Conservation (phyloP, 2,797 vertebrate genomes). For the Garrulus glandarius region DNA sequence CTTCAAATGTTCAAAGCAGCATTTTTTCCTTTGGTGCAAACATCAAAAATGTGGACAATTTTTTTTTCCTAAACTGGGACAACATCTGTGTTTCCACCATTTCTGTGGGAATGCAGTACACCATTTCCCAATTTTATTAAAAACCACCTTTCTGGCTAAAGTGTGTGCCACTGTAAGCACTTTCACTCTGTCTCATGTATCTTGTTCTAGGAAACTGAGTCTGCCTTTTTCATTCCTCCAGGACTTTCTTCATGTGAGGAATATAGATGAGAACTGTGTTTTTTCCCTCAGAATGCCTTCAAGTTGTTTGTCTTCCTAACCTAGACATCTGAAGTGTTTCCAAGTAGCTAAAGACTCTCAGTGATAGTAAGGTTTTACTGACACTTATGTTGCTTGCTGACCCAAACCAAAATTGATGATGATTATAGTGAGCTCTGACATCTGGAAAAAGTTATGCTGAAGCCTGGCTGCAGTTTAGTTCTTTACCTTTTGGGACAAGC, state of each 20-base stretch:
- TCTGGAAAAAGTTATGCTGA: constrained; percentile 25
- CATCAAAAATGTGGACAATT: constrained; percentile 64
- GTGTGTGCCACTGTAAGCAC: not conserved
- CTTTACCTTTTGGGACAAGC: constrained; percentile 35
- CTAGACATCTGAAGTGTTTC: constrained; percentile 27
- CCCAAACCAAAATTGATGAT: not conserved
- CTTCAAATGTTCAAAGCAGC: constrained; percentile 62
- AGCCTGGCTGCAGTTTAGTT: not conserved
- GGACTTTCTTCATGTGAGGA: not conserved
- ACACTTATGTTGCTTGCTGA: not conserved
- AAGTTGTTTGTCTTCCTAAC: constrained; percentile 10
- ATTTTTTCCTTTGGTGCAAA: constrained; percentile 63
- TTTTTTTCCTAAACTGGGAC: constrained; percentile 64
- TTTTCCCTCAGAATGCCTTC: not conserved
- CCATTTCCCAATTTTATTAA: constrained; percentile 61
- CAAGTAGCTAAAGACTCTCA: not conserved
- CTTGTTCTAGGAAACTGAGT: constrained; percentile 55
- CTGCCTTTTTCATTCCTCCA: not conserved
- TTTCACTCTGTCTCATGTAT: constrained; percentile 43
- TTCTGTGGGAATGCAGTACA: constrained; percentile 57
- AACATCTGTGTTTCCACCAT: constrained; percentile 62
- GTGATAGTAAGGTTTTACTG: constrained; percentile 1
- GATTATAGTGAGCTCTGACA: not conserved
- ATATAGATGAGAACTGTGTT: not conserved
- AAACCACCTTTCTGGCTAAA: constrained; percentile 61